These are phyloP conservation scores for Anguilla japonica DNA, from an alignment of 2,113 vertebrate species.

Conservation along the genomic window DNA sequence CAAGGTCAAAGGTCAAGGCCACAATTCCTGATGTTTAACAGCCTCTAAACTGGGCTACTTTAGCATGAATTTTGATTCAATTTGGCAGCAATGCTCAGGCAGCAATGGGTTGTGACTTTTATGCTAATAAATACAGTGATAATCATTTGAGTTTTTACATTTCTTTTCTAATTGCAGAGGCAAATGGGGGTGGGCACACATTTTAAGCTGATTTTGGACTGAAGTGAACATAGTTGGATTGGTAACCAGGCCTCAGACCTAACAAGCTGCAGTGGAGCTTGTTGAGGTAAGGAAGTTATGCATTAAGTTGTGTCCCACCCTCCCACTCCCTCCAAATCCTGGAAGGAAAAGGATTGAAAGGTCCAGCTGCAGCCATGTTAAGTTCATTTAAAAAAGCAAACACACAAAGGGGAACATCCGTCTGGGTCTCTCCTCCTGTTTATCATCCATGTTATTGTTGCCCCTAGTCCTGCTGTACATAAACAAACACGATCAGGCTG, in stretches of 20 bases:
- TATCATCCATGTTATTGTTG: not conserved
- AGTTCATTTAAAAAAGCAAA: not conserved
- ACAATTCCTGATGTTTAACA: not conserved
- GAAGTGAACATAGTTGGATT: not conserved
- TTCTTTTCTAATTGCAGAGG: not conserved
- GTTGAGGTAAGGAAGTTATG: not conserved
- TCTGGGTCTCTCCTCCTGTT: not conserved
- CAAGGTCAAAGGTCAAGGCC: not conserved
- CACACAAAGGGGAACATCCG: not conserved
- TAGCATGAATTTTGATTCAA: not conserved
- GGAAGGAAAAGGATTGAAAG: not conserved
- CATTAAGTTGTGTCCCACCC: not conserved
- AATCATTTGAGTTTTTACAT: not conserved
- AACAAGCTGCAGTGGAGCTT: not conserved
- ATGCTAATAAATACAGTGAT: not conserved
- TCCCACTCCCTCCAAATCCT: not conserved
- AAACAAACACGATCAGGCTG: not conserved
- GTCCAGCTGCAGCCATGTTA: not conserved
- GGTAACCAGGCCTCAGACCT: not conserved
- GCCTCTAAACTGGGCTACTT: not conserved
- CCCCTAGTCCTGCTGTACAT: not conserved
- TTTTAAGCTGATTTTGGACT: slow-evolving; percentile 9
- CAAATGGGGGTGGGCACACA: not conserved
- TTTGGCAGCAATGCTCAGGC: too few relatives aligned
- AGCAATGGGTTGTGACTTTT: too few relatives aligned